Evolutionary conservation across 2,888 invertebrate species (phyloP).

Genomic region (Homarus gammarus): DNA sequence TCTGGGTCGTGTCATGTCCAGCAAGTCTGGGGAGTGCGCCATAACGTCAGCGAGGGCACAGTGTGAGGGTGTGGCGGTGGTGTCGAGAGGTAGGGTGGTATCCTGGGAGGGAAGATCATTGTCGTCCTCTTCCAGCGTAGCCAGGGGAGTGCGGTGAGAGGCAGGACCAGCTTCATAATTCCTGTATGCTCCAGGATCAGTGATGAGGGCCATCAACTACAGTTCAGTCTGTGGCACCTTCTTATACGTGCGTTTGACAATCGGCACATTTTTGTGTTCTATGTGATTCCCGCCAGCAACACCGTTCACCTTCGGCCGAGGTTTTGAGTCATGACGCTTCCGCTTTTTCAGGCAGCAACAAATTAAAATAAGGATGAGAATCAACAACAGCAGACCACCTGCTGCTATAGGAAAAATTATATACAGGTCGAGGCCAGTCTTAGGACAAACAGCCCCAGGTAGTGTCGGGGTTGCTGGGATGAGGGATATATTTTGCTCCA

Average conservation of each 20-base stretch:
- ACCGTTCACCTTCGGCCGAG: slow-evolving; percentile 82
- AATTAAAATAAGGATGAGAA: slow-evolving; percentile 81
- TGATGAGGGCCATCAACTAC: slow-evolving; percentile 70
- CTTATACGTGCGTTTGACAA: slow-evolving; percentile 81
- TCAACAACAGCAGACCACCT: slow-evolving; percentile 52
- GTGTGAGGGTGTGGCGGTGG: slow-evolving; percentile 20
- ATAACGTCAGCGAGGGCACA: slow-evolving; percentile 29
- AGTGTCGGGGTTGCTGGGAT: slow-evolving; percentile 78
- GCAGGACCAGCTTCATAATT: slow-evolving; percentile 76
- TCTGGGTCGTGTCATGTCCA: slow-evolving; percentile 65
- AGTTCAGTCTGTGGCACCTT: slow-evolving; percentile 77
- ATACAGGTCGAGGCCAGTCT: slow-evolving; percentile 41
- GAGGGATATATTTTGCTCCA: slow-evolving; percentile 87
- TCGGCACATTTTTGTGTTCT: slow-evolving; percentile 91
- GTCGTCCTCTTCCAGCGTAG: slow-evolving; percentile 72
- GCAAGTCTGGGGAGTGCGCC: slow-evolving; percentile 65
- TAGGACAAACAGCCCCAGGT: slow-evolving; percentile 42
- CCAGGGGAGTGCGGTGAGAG: slow-evolving; percentile 78
- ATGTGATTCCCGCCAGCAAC: slow-evolving; percentile 54
- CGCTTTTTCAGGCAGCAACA: slow-evolving; percentile 81
- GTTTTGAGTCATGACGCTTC: slow-evolving; percentile 78
- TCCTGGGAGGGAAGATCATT: slow-evolving; percentile 57
- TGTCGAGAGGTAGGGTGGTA: slow-evolving; percentile 55
- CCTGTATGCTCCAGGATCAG: slow-evolving; percentile 64
- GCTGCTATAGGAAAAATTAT: slow-evolving; percentile 62